phyloP scores from a whole-genome alignment of 2,113 vertebrate species.

The Paradisaea rubra region DNA sequence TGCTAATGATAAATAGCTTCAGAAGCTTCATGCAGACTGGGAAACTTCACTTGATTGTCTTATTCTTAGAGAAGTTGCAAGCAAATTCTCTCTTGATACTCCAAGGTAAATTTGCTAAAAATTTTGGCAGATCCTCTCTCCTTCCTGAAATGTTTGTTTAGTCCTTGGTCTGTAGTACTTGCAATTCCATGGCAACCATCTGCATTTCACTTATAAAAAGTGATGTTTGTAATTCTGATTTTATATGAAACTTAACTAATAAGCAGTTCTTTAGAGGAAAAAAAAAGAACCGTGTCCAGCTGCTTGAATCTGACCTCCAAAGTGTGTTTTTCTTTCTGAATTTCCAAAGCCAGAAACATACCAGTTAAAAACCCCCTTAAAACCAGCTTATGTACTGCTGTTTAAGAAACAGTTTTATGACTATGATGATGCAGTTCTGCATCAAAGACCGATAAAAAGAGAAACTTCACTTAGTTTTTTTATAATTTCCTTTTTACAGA shows the following conservation, averaged over 20 bases:
- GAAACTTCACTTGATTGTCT: not conserved
- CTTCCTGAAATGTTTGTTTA: not conserved
- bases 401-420: not conserved
- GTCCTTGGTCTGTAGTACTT: not conserved
- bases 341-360: not conserved
- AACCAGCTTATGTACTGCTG: not conserved
- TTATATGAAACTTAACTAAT: not conserved
- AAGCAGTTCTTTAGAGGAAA: not conserved
- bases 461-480: not conserved
- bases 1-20: not conserved
- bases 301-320: not conserved
- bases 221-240: not conserved
- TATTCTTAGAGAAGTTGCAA: not conserved
- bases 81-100: not conserved
- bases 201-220: not conserved
- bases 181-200: not conserved
- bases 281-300: not conserved
- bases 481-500: not conserved
- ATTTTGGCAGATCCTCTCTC: not conserved
- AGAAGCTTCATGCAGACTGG: not conserved
- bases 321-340: not conserved
- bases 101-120: not conserved
- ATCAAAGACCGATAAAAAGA: not conserved
- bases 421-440: not conserved
- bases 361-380: not conserved